Evolutionary conservation across 2,113 vertebrate species (phyloP).

Genomic region (Toxotes jaculatrix): DNA sequence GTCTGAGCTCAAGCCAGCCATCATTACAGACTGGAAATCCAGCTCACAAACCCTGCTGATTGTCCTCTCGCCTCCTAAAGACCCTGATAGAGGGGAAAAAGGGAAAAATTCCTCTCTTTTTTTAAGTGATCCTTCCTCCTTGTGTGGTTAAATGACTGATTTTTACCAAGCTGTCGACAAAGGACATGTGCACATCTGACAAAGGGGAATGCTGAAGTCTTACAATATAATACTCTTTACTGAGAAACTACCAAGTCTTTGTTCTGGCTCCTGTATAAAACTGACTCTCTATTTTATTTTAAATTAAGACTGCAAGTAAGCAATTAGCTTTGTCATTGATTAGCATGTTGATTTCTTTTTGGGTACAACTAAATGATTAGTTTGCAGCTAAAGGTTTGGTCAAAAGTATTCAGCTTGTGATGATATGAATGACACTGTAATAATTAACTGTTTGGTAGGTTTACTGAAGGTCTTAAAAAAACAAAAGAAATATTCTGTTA

Average conservation of each 20-base stretch:
- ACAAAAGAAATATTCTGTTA: background rate
- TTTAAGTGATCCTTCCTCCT: constrained; percentile 51
- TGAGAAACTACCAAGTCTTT: background rate
- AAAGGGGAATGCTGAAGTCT: background rate
- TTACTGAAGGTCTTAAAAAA: background rate
- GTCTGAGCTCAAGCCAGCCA: constrained; percentile 56
- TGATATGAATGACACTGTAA: background rate
- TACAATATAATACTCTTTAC: background rate
- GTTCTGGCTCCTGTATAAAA: constrained; percentile 3
- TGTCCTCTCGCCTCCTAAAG: constrained; percentile 55
- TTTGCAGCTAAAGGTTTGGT: no score
- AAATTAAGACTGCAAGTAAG: background rate
- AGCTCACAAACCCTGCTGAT: constrained; percentile 60
- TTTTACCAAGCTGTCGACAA: constrained; percentile 14
- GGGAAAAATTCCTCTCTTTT: background rate
- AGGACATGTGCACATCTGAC: constrained; percentile 22
- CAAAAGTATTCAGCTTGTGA: background rate
- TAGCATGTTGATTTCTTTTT: background rate
- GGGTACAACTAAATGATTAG: background rate
- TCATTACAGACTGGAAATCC: constrained; percentile 65
- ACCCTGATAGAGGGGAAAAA: background rate
- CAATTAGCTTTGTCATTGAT: background rate
- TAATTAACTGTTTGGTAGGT: background rate
- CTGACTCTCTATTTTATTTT: background rate
- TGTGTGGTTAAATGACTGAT: constrained; percentile 56